Evolutionary conservation across 2,113 vertebrate species (phyloP), one percentile per base, ranked within the genome.

Genomic region (Protomyctophum bolini): DNA sequence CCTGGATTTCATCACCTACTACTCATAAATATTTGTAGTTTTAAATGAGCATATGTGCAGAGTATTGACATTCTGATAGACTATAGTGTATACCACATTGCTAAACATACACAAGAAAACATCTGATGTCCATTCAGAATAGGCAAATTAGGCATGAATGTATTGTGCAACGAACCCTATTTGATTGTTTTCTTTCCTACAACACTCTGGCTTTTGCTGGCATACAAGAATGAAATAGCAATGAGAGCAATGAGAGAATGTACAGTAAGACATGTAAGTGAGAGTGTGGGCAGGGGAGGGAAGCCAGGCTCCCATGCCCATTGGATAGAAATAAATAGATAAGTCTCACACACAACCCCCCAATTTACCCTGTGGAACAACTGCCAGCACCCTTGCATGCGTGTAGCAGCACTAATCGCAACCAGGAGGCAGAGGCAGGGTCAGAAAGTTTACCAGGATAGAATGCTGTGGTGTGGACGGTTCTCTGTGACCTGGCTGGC

Each of bases 311-410:
- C 46, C 10, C 47, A 29, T 73, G 71, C 84, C 21, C 57, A 93
- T 93, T 93, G 91, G 93, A 65, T 72, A 83, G 88, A 90, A 90
- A 92, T 91, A 92, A 94, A 94, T 93, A 93, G 92, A 84, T 75
- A 66, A 77, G 70, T 15, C 60, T 76, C 80, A 75, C 70, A 8
- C 84, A 69, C 45, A 57, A 21, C 54, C 79, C 54, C 79, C 12
- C 1, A 50, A 21, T 21, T 73, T 66, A 10, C 7, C 65, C 21
- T 70, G 45, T 76, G 63, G 61, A 61, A 70, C 14, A n/a, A 14
- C 29, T 75, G 71, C 77, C 73, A 85, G 10, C 0, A 0, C 7
- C 0, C 48, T 55, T 46, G 51, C 62, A 9, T 48, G 15, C 6
- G 47, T 48, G 72, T 33, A 47, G 50, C 47, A 52, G 49, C 9